Conservation (phyloP, 2,113 vertebrate genomes). For the Felis chaus region DNA sequence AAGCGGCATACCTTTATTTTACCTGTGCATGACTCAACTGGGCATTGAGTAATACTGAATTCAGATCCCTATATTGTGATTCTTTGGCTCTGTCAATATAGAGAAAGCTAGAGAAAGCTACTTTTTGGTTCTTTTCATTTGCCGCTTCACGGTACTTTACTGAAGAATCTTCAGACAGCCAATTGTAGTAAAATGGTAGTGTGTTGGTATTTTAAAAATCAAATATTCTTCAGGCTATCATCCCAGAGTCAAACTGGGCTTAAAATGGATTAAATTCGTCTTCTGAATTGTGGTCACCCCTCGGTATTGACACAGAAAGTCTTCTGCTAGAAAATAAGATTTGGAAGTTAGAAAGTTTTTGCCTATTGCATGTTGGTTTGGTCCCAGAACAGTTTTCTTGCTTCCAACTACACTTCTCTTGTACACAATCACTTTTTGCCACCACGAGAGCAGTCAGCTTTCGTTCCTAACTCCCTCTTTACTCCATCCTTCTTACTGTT, state of each 20-base stretch:
- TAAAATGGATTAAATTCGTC: constrained; percentile 50
- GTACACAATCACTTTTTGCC: background rate
- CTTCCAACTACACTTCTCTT: background rate
- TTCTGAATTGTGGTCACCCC: background rate
- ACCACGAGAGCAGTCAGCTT: background rate
- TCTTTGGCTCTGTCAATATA: constrained; percentile 55
- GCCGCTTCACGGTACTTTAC: constrained; percentile 10
- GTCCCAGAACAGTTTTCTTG: background rate
- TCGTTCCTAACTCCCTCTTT: background rate
- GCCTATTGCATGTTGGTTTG: background rate
- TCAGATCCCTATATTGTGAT: background rate
- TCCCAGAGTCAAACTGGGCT: background rate
- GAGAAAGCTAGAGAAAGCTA: background rate
- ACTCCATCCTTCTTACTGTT: background rate
- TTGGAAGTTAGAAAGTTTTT: background rate
- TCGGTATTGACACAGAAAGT: constrained; percentile 35
- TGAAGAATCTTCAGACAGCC: background rate
- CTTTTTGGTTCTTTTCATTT: background rate
- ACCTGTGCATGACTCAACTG: background rate
- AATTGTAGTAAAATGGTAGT: background rate
- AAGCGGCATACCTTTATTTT: background rate
- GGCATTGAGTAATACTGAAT: background rate
- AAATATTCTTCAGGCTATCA: background rate
- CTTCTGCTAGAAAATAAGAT: constrained; percentile 29
- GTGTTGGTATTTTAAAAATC: background rate